Conservation (phyloP, 2,888 invertebrate species). For the Gibbula magus region DNA sequence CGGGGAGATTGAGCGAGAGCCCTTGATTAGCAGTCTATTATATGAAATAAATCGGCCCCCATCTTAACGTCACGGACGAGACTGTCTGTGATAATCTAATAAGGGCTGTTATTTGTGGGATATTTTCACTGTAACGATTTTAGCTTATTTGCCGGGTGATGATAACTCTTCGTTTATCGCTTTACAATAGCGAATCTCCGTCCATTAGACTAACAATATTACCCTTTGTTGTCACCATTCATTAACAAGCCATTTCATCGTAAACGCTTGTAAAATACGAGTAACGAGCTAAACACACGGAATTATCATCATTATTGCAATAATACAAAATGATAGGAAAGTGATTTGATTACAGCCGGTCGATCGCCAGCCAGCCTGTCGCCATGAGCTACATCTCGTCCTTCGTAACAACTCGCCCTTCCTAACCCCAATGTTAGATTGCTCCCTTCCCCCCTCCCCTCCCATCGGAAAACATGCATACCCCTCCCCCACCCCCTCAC, state of each 20-base stretch:
- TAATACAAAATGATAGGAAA: slow-evolving; percentile 19
- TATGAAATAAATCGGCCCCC: slow-evolving; percentile 40
- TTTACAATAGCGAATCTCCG: slow-evolving; percentile 33
- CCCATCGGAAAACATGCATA: no score
- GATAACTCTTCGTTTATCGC: slow-evolving; percentile 31
- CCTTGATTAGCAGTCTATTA: slow-evolving; percentile 34
- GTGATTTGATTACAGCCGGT: not conserved
- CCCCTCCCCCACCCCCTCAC: no score
- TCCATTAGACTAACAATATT: slow-evolving; percentile 20
- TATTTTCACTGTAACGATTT: slow-evolving; percentile 29
- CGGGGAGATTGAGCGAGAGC: slow-evolving; percentile 37
- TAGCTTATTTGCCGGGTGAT: slow-evolving; percentile 22
- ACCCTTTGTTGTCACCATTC: slow-evolving; percentile 22
- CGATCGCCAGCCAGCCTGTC: not conserved
- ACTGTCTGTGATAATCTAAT: slow-evolving; percentile 30
- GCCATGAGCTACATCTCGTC: no score
- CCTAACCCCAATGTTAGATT: no score
- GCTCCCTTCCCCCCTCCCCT: no score
- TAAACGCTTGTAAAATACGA: slow-evolving; percentile 24
- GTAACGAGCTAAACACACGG: slow-evolving; percentile 23
- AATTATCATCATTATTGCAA: slow-evolving; percentile 24
- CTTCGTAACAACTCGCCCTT: no score
- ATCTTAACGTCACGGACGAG: slow-evolving; percentile 30
- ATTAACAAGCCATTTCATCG: slow-evolving; percentile 22
- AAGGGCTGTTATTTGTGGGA: slow-evolving; percentile 22